Base-by-base conservation (phyloP, 2,888 invertebrate genomes). In the Sphaerophoria rueppellii region DNA sequence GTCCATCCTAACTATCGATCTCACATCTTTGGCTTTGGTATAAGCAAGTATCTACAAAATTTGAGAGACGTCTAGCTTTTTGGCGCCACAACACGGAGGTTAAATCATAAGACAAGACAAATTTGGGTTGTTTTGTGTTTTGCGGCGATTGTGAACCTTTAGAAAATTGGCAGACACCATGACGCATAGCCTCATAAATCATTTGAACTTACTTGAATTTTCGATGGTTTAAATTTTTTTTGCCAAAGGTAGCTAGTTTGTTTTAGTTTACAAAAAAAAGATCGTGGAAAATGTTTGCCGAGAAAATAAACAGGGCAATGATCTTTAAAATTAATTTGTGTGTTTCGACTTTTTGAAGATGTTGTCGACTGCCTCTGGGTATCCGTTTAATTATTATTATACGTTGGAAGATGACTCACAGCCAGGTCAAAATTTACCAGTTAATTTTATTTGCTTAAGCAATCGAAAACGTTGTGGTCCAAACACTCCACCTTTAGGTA, bases 171-270 rank as follows among this genome's bases (percentile, higher is more conserved):
- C 61, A 69, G 60, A 76, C 54, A 50, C n/a, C 24, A 43, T 77
- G 77, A 71, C 70, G 60, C 69, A 70, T 76, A 43, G 52, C 35
- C 60, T 37, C 54, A 76, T 76, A 76, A 76, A 61, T 76, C 76
- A 76, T 54, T 54, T 52, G 1, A 40, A 32, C 40, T 75, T 70
- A 69, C 54, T 50, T 32, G 40, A n/a, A 34, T 60, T 46, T 52
- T 0, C 11, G 63, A 48, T 40, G 6, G 7, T 61, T 61, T n/a
- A 52, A 32, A 6, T n/a, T 75, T 67, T 67, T 69, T 35, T 63
- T 61, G 61, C 77, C 57, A 24, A 61, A 63, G 77, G 77, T 70
- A 55, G 3, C n/a, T n/a, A n/a, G 2, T 24, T 1, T 54, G 43
- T 63, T 65, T 74, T 57, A 34, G 35, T 69, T 54, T 67, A 32